Evolutionary conservation across 2,797 vertebrate genomes (phyloP).

Genomic region (Peromyscus nudipes): DNA sequence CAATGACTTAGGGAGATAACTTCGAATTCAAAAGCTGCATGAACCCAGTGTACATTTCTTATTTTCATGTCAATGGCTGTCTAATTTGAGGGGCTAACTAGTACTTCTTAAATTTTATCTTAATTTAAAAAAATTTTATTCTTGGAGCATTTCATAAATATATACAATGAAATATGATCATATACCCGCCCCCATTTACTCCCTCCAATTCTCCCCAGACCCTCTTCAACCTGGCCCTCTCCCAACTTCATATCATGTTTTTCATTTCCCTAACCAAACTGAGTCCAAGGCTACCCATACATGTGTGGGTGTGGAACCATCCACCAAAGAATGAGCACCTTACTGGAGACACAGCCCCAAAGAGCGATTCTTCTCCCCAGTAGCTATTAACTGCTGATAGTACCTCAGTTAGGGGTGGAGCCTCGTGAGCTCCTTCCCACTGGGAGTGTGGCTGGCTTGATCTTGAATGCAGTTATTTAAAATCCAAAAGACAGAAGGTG

Average conservation of each 20-base stretch:
- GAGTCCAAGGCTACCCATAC: background rate
- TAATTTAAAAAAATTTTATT: background rate
- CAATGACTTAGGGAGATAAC: conserved; percentile 81
- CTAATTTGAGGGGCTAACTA: conserved; percentile 82
- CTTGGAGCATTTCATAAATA: background rate
- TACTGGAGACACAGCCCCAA: background rate
- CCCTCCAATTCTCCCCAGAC: background rate
- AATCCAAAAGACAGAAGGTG: conserved; percentile 78
- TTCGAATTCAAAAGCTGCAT: conserved; percentile 77
- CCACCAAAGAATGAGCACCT: too few relatives aligned
- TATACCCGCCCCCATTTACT: background rate
- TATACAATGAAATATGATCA: background rate
- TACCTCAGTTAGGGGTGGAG: background rate
- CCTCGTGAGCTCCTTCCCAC: background rate
- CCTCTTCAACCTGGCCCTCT: background rate
- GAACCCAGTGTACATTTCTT: conserved; percentile 63
- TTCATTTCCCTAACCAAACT: background rate
- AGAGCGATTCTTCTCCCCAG: background rate
- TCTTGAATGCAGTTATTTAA: conserved; percentile 44
- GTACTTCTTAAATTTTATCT: conserved; percentile 64
- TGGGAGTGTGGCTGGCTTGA: background rate
- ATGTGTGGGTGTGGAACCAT: too few relatives aligned
- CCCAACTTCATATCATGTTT: background rate
- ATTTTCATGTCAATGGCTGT: conserved; percentile 83
- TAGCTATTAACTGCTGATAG: too few relatives aligned